phyloP scores from a whole-genome alignment of 2,797 vertebrate species.

The Protonibea diacanthus region DNA sequence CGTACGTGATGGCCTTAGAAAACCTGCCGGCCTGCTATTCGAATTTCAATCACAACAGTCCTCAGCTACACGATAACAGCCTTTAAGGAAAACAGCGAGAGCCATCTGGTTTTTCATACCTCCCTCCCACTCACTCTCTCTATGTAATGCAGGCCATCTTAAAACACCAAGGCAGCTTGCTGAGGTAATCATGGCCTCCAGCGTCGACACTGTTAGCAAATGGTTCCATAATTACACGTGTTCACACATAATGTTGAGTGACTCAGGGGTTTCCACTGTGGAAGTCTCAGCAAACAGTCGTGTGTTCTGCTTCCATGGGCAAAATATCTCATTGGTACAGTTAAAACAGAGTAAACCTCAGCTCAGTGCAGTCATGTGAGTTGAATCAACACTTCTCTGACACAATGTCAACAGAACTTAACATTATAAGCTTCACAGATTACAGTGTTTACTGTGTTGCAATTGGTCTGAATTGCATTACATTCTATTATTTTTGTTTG shows the following conservation, averaged over 20 bases:
- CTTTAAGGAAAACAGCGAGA: slow-evolving; percentile 69
- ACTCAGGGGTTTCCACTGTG: slow-evolving; percentile 50
- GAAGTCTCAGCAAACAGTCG: slow-evolving; percentile 24
- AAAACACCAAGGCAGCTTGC: slow-evolving; percentile 58
- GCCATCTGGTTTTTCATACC: slow-evolving; percentile 73
- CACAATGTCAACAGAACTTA: not conserved
- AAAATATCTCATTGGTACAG: not conserved
- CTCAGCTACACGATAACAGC: slow-evolving; percentile 74
- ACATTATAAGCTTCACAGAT: not conserved
- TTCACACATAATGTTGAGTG: slow-evolving; percentile 49
- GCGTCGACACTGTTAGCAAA: slow-evolving; percentile 52
- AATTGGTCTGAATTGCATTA: too few species aligned
- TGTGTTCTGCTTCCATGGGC: slow-evolving; percentile 7
- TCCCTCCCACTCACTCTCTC: slow-evolving; percentile 64
- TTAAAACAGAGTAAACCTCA: slow-evolving; percentile 19
- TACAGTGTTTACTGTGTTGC: not conserved
- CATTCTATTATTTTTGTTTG: too few species aligned
- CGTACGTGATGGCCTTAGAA: slow-evolving; percentile 58
- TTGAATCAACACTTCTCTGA: not conserved
- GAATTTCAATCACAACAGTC: slow-evolving; percentile 71
- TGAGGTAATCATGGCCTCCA: slow-evolving; percentile 69
- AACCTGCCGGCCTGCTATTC: slow-evolving; percentile 56
- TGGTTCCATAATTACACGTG: slow-evolving; percentile 66
- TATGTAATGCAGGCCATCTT: slow-evolving; percentile 51
- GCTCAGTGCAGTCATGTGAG: not conserved